Conservation (phyloP, 2,113 vertebrate species). For the Siphamia tubifer region DNA sequence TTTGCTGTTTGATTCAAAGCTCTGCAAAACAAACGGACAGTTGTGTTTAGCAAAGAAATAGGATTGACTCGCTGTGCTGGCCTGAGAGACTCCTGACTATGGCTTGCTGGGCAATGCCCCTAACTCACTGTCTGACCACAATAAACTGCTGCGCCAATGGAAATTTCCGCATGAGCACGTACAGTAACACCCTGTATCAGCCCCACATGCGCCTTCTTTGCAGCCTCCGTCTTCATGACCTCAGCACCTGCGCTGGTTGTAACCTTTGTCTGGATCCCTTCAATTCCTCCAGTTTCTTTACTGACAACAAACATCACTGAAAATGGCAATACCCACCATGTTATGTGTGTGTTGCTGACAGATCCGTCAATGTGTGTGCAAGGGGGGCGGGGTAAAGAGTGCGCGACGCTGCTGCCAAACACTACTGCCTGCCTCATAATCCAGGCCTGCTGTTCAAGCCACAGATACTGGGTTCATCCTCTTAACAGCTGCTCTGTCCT, state of each 20-base stretch:
- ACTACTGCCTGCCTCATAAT: background rate
- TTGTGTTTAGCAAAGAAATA: background rate
- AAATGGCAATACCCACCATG: background rate
- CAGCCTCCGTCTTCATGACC: conserved; percentile 18
- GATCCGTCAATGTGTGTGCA: background rate
- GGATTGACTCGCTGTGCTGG: background rate
- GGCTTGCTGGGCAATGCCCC: conserved; percentile 4
- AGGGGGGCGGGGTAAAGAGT: conserved; percentile 1
- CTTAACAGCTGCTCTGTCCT: background rate
- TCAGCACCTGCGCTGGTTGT: background rate
- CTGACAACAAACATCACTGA: background rate
- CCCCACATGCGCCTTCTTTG: conserved; percentile 1
- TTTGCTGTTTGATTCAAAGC: background rate
- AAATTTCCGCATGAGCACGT: conserved; percentile 65
- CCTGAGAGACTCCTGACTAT: background rate
- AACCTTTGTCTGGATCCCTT: background rate
- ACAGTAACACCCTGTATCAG: conserved; percentile 33
- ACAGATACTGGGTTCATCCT: background rate
- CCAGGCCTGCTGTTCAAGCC: background rate
- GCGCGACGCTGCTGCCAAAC: background rate
- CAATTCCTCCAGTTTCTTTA: background rate
- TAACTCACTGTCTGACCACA: conserved; percentile 22
- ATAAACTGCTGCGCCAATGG: conserved; percentile 52
- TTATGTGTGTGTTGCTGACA: background rate
- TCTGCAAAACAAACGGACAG: conserved; percentile 2